Evolutionary conservation across 2,888 invertebrate genomes (phyloP).

Genomic region (Silvanus unidentatus): DNA sequence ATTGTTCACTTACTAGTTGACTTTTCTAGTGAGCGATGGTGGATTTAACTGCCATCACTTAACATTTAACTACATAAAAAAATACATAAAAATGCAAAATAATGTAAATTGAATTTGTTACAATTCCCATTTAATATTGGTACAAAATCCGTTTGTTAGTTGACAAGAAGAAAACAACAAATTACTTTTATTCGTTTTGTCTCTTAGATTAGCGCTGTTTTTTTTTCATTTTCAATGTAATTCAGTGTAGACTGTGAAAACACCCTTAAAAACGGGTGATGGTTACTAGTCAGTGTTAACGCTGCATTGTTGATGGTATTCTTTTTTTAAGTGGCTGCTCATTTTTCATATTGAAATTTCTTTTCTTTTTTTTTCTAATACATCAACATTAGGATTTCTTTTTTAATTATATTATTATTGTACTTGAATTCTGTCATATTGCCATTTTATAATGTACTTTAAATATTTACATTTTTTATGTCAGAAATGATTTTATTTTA

Average conservation of each 20-base stretch:
- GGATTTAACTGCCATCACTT: background rate
- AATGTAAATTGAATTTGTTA: constrained; percentile 35
- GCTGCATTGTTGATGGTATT: constrained; percentile 34
- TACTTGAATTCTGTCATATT: too few species aligned
- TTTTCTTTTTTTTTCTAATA: background rate
- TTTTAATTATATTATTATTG: background rate
- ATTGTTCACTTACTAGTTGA: constrained; percentile 13
- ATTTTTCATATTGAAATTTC: constrained; percentile 9
- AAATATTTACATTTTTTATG: too few species aligned
- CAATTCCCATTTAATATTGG: too few species aligned
- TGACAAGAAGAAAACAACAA: too few species aligned
- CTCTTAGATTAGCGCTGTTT: background rate
- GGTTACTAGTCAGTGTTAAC: constrained; percentile 44
- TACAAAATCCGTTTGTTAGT: constrained; percentile 39
- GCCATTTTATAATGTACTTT: too few species aligned
- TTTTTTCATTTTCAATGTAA: constrained; percentile 19
- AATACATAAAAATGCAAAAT: constrained; percentile 1
- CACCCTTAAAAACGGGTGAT: constrained; percentile 28
- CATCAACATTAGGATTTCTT: constrained; percentile 1
- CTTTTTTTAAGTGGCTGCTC: constrained; percentile 32
- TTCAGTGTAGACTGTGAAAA: constrained; percentile 39
- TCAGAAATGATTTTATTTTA: too few species aligned
- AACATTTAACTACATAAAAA: constrained; percentile 4
- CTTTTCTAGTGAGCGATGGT: constrained; percentile 7
- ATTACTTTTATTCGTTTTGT: background rate